phyloP scores from a whole-genome alignment of 1,140 invertebrate genomes.

The Euschistus heros region DNA sequence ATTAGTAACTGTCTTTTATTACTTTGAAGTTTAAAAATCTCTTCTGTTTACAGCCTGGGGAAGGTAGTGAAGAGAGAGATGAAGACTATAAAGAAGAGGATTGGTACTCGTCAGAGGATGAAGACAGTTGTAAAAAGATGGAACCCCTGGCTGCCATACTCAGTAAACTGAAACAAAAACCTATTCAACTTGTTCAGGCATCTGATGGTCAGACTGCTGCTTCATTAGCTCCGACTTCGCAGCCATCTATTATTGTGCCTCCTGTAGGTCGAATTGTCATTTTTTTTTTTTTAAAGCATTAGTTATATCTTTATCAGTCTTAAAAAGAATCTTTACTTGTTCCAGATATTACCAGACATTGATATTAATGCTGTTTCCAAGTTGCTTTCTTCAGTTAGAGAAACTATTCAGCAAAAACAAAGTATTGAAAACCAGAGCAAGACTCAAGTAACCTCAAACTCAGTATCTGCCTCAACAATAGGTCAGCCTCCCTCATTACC shows the following conservation, averaged over 20 bases:
- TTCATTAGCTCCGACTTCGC: background rate
- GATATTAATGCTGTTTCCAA: constrained; percentile 18
- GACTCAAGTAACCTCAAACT: background rate
- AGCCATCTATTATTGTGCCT: background rate
- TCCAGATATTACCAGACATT: constrained; percentile 18
- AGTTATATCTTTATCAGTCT: background rate
- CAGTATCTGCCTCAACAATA: background rate
- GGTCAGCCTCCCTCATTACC: background rate
- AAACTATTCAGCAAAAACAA: constrained; percentile 19
- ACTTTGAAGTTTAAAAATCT: no score
- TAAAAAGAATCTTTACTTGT: background rate
- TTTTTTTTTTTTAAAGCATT: background rate
- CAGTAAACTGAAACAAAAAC: constrained; percentile 11
- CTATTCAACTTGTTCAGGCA: background rate
- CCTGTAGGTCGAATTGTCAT: background rate
- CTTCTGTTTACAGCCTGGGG: constrained; percentile 37
- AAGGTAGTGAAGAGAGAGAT: constrained; percentile 39
- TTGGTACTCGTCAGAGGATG: constrained; percentile 69
- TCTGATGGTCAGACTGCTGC: background rate
- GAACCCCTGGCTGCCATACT: constrained; percentile 4
- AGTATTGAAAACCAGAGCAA: background rate
- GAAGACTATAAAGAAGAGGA: constrained; percentile 45
- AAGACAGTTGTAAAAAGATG: constrained; percentile 30
- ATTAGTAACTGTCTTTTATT: no score
- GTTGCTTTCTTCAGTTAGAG: constrained; percentile 16